phyloP scores from a whole-genome alignment of 2,113 vertebrate species.

The Mystacornis crossleyi region DNA sequence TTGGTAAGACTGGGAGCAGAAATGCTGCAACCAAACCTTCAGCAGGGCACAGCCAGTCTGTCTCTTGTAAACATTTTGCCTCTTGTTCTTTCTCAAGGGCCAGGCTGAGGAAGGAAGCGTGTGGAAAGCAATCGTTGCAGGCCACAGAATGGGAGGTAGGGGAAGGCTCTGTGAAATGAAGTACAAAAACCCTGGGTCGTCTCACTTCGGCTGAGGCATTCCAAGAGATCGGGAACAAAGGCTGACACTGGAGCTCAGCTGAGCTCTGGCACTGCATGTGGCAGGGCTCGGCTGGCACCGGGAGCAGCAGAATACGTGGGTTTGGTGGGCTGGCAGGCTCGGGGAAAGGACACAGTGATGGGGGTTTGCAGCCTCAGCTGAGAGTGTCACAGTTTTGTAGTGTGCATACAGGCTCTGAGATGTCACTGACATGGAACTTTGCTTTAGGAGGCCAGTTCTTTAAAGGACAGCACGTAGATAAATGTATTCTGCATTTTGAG shows the following conservation, averaged over 20 bases:
- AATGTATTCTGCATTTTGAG: neutral
- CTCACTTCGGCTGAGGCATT: neutral
- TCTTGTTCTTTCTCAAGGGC: constrained; percentile 16
- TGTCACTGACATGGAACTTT: neutral
- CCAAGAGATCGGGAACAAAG: constrained; percentile 13
- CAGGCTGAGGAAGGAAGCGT: neutral
- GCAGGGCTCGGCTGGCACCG: neutral
- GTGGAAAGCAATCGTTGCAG: neutral
- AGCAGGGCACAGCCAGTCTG: neutral
- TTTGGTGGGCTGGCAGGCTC: neutral
- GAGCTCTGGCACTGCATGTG: neutral
- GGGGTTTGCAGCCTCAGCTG: neutral
- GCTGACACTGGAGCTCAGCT: neutral
- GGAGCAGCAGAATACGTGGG: neutral
- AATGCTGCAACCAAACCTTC: neutral
- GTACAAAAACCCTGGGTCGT: neutral
- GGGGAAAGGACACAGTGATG: neutral
- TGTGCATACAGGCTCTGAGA: neutral
- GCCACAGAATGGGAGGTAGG: neutral
- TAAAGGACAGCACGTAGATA: neutral
- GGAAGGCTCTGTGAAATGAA: neutral
- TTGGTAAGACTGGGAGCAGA: neutral
- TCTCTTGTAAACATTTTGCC: constrained; percentile 18
- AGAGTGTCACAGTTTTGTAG: neutral
- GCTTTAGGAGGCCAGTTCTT: neutral